Percentiles rank a stretch among this genome's conserved stretches.
Conservation (phyloP, 2,888 invertebrate genomes). For the Agrotis ipsilon region DNA sequence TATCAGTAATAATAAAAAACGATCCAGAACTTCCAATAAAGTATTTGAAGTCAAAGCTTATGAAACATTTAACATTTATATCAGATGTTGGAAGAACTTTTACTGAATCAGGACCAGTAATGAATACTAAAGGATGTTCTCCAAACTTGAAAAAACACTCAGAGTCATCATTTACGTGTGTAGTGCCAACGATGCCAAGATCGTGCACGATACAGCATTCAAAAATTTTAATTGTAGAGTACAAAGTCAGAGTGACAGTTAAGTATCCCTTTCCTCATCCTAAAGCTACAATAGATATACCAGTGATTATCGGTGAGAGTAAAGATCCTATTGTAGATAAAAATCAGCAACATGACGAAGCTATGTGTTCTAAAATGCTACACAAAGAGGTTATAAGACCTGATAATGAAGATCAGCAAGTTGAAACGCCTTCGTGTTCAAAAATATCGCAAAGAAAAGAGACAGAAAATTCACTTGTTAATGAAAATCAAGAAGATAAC, state of each 20-base stretch:
- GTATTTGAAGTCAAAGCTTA: slow-evolving; percentile 4
- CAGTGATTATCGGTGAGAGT: slow-evolving; percentile 13
- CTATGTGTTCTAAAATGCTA: neutral
- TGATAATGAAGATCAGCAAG: neutral
- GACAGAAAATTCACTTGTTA: neutral
- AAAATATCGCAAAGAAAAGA: neutral
- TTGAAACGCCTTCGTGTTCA: neutral
- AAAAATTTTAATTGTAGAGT: slow-evolving; percentile 7
- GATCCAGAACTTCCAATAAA: slow-evolving; percentile 13
- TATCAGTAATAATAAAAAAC: slow-evolving; percentile 1
- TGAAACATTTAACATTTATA: slow-evolving; percentile 7
- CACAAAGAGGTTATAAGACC: neutral
- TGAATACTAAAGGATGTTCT: slow-evolving; percentile 2
- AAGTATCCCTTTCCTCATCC: neutral
- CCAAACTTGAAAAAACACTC: neutral
- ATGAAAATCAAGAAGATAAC: neutral
- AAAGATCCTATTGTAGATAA: neutral
- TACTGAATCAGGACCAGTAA: slow-evolving; percentile 6
- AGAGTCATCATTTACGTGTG: slow-evolving; percentile 1
- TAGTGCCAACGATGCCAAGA: slow-evolving; percentile 3
- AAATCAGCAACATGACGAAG: neutral
- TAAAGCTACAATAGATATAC: slow-evolving; percentile 10
- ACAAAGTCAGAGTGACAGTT: slow-evolving; percentile 21
- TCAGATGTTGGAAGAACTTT: slow-evolving; percentile 1
- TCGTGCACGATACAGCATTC: slow-evolving; percentile 16